These are phyloP conservation scores for Chloromyia formosa DNA, from an alignment of 2,888 invertebrate species.

Conservation along the genomic window DNA sequence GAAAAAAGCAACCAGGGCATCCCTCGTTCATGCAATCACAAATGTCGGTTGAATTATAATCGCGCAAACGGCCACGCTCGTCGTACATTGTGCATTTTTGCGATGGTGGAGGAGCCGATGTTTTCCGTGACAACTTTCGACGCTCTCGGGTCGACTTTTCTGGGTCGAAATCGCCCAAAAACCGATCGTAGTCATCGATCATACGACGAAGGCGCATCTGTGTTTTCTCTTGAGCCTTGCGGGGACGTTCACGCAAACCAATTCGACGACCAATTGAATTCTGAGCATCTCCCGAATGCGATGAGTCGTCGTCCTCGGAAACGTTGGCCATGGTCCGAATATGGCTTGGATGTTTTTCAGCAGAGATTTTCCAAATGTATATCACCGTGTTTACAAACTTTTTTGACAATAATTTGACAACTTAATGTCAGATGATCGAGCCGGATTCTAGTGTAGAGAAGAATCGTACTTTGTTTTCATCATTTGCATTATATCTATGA, in stretches of 20 bases:
- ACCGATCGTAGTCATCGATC: conserved; percentile 53
- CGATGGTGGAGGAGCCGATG: conserved; percentile 60
- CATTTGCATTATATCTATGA: too few species aligned
- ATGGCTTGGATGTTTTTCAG: background rate
- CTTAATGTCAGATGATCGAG: background rate
- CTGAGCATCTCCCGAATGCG: conserved; percentile 31
- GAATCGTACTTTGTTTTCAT: too few species aligned
- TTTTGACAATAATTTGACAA: background rate
- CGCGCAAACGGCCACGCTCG: conserved; percentile 72
- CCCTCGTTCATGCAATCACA: conserved; percentile 84
- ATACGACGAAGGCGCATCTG: conserved; percentile 47
- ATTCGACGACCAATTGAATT: conserved; percentile 25
- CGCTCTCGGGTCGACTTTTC: conserved; percentile 81
- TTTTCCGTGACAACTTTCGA: conserved; percentile 76
- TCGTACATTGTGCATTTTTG: conserved; percentile 69
- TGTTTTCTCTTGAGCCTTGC: conserved; percentile 53
- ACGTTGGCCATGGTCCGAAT: background rate
- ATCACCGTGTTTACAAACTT: background rate
- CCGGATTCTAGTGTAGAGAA: too few species aligned
- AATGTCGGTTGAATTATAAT: conserved; percentile 71
- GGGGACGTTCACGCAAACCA: conserved; percentile 53
- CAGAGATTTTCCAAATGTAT: background rate
- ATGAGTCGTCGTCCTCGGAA: conserved; percentile 43
- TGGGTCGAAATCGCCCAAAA: conserved; percentile 74
- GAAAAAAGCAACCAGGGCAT: conserved; percentile 88